Evolutionary conservation across 2,113 vertebrate species (phyloP), one percentile per base, ranked within the genome.

Genomic region (Tichodroma muraria): DNA sequence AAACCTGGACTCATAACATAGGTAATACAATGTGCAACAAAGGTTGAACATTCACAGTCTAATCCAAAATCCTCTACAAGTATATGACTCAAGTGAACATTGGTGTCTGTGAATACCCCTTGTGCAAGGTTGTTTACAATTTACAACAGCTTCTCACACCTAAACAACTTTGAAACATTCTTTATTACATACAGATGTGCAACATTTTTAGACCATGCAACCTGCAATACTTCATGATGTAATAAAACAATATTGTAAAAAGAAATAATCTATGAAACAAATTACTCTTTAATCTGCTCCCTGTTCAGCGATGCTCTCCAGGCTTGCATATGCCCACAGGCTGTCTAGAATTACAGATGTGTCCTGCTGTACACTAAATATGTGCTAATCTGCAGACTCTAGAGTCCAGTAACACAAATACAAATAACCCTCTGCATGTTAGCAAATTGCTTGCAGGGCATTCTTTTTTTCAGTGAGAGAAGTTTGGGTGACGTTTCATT

Each of bases 401-500:
- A 35, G 45, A 85, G 85, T 82, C 70, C 37, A 56, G 85, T 63
- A 85, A 73, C 23, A 50, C 21, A 16, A 66, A 42, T 13, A 78
- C 31, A 88, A 88, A 78, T 63, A 72, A 92, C 23, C 4, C 15
- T 15, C 50, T 44, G 5, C 28, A 27, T 30, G 49, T 70, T 86
- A 33, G 3, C 5, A 42, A 88, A 59, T 42, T 69, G 56, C 30
- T 95, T n/a, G 60, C 37, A 13, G 63, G 57, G 44, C 23, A 37
- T 22, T 52, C 8, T 25, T 38, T 86, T 85, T 78, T 96, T 68
- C 33, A 60, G n/a, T n/a, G n/a, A 72, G 50, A 40, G 38, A 93
- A 85, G 83, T 83, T 77, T 71, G 79, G 69, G 82, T 88, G 93
- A 87, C 60, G 80, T 96, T 83, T 96, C 85, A 76, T 86, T 85